These are phyloP conservation scores for Malacoraja senta DNA, from an alignment of 2,797 vertebrate genomes.

Conservation along the genomic window DNA sequence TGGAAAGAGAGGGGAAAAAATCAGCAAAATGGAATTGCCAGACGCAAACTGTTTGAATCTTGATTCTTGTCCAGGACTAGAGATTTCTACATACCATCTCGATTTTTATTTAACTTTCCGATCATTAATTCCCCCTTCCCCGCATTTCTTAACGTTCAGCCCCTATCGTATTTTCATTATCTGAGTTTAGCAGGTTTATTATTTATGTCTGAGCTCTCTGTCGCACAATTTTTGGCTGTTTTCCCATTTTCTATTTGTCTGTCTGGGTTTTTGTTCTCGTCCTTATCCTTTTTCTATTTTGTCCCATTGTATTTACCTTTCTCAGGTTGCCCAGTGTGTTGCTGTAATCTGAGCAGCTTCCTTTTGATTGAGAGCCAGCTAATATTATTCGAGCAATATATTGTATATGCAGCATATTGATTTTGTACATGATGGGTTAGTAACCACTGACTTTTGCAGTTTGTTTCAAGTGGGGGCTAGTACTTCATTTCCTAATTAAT, in stretches of 20 bases:
- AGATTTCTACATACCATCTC: not conserved
- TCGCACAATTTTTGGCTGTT: not conserved
- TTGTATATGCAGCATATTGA: not conserved
- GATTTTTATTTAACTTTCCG: not conserved
- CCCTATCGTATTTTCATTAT: not conserved
- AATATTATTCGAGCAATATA: not conserved
- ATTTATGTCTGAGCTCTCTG: not conserved
- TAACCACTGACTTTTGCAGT: not conserved
- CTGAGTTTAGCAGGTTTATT: not conserved
- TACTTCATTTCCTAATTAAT: not conserved
- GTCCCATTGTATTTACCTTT: not conserved
- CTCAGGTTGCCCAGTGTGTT: not conserved
- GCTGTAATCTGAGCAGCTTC: constrained; percentile 8
- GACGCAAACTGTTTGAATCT: not conserved
- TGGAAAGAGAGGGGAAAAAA: not conserved
- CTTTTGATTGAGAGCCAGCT: constrained; percentile 6
- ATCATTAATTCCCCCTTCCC: not conserved
- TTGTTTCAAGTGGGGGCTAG: not conserved
- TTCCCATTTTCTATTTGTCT: not conserved
- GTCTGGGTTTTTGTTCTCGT: too few species aligned
- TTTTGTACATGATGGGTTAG: not conserved
- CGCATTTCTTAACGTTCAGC: not conserved
- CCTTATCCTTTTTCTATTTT: not conserved
- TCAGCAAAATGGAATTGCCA: not conserved
- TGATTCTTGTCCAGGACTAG: not conserved